Evolutionary conservation across 2,797 vertebrate species (phyloP).

Genomic region (Ficedula albicollis): DNA sequence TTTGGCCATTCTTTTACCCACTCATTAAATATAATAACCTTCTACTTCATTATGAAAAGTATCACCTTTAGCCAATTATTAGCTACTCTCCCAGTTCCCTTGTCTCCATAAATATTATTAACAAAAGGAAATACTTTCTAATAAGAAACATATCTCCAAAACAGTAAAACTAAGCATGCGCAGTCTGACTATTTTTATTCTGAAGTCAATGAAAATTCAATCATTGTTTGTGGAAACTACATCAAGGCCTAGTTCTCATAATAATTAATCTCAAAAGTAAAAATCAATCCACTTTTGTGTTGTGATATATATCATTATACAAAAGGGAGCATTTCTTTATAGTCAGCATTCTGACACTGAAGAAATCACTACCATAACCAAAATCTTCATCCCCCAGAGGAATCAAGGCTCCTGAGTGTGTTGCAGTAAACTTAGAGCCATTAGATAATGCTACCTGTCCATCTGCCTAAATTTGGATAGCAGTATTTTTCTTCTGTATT

Average conservation of each 20-base stretch:
- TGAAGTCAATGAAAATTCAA: neutral
- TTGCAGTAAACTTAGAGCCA: neutral
- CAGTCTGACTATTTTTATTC: neutral
- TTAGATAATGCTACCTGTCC: neutral
- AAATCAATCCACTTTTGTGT: neutral
- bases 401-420: neutral
- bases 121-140: conserved; percentile 2
- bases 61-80: neutral
- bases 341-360: neutral
- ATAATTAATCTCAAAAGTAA: neutral
- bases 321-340: neutral
- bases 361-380: neutral
- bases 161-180: neutral
- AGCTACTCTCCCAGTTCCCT: neutral
- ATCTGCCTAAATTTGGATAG: neutral
- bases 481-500: neutral
- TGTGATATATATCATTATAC: neutral
- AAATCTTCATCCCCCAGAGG: neutral
- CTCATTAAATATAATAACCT: neutral
- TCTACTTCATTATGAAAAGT: neutral
- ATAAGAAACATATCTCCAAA: neutral
- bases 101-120: conserved; percentile 1
- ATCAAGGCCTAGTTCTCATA: neutral
- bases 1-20: neutral
- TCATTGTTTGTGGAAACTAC: neutral